Evolutionary conservation across 2,113 vertebrate species (phyloP).

Genomic region (Petroica traversi): DNA sequence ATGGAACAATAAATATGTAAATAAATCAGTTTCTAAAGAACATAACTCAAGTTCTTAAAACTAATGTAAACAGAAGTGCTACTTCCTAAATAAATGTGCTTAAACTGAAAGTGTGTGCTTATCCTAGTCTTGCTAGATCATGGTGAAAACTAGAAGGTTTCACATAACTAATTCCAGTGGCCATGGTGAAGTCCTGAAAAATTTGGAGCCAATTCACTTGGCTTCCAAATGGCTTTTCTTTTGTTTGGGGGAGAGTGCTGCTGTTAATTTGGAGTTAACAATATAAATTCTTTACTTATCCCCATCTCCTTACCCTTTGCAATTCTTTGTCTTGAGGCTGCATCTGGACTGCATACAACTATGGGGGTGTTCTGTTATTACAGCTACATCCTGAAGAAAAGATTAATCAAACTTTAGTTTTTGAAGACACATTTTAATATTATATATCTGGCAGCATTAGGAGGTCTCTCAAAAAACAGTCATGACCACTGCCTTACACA

Average conservation of each 20-base stretch:
- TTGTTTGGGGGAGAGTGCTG: not conserved
- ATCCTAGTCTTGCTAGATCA: not conserved
- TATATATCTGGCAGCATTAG: not conserved
- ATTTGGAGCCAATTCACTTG: not conserved
- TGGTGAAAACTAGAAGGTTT: not conserved
- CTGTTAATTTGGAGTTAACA: not conserved
- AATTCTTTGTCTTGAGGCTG: not conserved
- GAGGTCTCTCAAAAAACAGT: not conserved
- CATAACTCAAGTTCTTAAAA: not conserved
- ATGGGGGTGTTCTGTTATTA: not conserved
- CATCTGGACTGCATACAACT: not conserved
- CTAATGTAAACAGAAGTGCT: conserved; percentile 28
- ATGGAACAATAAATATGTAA: not conserved
- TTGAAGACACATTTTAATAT: not conserved
- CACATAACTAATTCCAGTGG: not conserved
- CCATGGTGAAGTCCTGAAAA: not conserved
- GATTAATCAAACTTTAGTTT: not conserved
- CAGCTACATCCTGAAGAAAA: not conserved
- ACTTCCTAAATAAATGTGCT: conserved; percentile 38
- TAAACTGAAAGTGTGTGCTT: not conserved
- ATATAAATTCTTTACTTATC: not conserved
- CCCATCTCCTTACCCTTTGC: not conserved
- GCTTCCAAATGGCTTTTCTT: not conserved
- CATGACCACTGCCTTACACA: not conserved
- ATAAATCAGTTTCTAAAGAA: conserved; percentile 12